phyloP scores from a whole-genome alignment of 1,140 invertebrate species.

The Argopecten irradians region DNA sequence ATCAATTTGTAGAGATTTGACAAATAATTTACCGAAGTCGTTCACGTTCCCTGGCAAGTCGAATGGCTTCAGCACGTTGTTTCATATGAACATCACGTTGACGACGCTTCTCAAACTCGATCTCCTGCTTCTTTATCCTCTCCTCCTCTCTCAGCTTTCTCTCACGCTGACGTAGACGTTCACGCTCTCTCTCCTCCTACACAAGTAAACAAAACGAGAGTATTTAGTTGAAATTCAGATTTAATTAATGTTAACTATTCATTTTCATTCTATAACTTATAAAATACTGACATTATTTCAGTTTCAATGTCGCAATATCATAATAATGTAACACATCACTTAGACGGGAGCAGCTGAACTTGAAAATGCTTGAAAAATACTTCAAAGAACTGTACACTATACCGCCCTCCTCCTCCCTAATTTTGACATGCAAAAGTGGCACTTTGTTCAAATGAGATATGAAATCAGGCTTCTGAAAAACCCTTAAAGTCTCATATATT shows the following conservation, averaged over 20 bases:
- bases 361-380: too few species aligned
- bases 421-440: neutral
- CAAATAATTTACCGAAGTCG: conserved; percentile 63
- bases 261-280: neutral
- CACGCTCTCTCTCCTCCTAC: conserved; percentile 81
- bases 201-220: conserved; percentile 28
- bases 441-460: neutral
- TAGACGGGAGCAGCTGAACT: too few species aligned
- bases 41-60: conserved; percentile 81
- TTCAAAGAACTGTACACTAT: too few species aligned
- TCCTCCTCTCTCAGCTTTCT: conserved; percentile 85
- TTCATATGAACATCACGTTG: conserved; percentile 87
- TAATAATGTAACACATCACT: too few species aligned
- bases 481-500: neutral
- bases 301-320: neutral
- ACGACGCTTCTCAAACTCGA: conserved; percentile 77
- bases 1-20: neutral
- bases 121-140: conserved; percentile 84
- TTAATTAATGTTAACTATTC: neutral
- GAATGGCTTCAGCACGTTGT: conserved; percentile 87
- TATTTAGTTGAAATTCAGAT: neutral
- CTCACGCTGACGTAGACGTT: conserved; percentile 86
- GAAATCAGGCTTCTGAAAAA: neutral
- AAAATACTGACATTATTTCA: neutral
- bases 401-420: too few species aligned